Evolutionary conservation across 2,797 vertebrate genomes (phyloP), one percentile per base, ranked within the genome.

Genomic region (Cyprinella venusta): DNA sequence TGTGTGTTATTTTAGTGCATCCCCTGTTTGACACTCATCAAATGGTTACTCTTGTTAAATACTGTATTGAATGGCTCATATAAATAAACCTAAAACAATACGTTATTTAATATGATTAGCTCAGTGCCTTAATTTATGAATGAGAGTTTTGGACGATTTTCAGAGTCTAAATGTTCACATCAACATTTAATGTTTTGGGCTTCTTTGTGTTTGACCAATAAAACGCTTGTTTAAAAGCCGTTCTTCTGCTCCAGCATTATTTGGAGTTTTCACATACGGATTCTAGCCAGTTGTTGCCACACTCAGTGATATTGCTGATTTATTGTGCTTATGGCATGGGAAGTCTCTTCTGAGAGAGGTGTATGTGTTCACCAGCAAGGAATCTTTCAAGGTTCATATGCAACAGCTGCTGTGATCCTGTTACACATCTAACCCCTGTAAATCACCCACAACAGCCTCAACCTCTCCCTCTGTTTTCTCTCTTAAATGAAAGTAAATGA

Each of bases 71-170:
- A 72, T 36, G 15, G 40, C 6, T 42, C 40, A 42, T 50, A 38
- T 19, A 15, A 56, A 69, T 42, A 2, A 70, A 61, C 19, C 36
- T 69, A 8, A 26, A 54, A 36, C 15, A n/a, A 56, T 18, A 7
- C 13, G 18, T 52, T 59, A 24, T 61, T 26, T 76, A 65, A 78
- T 42, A 50, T 75, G 38, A 12, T 36, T 68, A 64, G 63, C 19
- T 42, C 12, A 48, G 81, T 77, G 81, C 81, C 85, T 86, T 86
- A 40, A 50, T 59, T 69, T 69, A 65, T 52, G 10, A 48, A 77
- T 38, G 67, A 65, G 21, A 56, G 26, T 15, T 2, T 9, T 40
- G 16, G n/a, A 45, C 1, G 0, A 16, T 76, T 77, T 70, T 5
- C 4, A 19, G 38, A 26, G 30, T n/a, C 26, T 26, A 42, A 8